A percentile compares a stretch with the other conserved stretches of the same genome.
Evolutionary conservation across 2,113 vertebrate genomes (phyloP).

Genomic region (Puma concolor): DNA sequence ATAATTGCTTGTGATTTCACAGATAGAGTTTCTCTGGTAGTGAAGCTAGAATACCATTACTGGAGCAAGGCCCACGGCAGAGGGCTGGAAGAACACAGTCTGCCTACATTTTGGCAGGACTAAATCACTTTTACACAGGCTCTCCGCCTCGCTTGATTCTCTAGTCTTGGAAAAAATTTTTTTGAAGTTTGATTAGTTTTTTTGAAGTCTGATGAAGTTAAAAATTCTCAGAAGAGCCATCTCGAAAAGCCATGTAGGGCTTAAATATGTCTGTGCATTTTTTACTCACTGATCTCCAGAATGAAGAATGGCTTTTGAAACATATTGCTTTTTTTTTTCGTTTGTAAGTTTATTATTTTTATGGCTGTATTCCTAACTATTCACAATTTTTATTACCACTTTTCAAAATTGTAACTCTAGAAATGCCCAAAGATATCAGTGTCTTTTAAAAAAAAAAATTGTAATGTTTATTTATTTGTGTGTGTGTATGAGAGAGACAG

Average conservation of each 20-base stretch:
- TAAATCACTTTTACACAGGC: too few relatives aligned
- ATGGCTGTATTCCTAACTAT: not conserved
- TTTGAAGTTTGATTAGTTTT: not conserved
- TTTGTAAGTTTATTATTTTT: not conserved
- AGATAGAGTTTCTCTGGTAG: not conserved
- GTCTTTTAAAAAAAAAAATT: not conserved
- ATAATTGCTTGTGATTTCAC: conserved; percentile 3
- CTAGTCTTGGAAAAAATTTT: not conserved
- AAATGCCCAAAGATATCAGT: not conserved
- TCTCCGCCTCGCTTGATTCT: not conserved
- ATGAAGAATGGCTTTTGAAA: not conserved
- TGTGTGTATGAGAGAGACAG: too few relatives aligned
- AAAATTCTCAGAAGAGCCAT: not conserved
- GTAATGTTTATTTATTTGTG: too few relatives aligned
- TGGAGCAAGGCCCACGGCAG: not conserved
- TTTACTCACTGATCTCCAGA: not conserved
- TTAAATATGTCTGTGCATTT: not conserved
- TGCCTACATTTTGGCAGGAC: fast-evolving
- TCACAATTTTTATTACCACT: not conserved
- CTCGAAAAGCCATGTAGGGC: not conserved
- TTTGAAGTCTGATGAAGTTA: not conserved
- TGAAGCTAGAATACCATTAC: not conserved
- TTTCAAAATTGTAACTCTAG: not conserved
- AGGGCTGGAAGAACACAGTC: not conserved
- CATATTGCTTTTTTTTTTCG: not conserved